These are phyloP conservation scores for Portunus trituberculatus DNA, from an alignment of 1,140 invertebrate genomes.

Conservation along the genomic window DNA sequence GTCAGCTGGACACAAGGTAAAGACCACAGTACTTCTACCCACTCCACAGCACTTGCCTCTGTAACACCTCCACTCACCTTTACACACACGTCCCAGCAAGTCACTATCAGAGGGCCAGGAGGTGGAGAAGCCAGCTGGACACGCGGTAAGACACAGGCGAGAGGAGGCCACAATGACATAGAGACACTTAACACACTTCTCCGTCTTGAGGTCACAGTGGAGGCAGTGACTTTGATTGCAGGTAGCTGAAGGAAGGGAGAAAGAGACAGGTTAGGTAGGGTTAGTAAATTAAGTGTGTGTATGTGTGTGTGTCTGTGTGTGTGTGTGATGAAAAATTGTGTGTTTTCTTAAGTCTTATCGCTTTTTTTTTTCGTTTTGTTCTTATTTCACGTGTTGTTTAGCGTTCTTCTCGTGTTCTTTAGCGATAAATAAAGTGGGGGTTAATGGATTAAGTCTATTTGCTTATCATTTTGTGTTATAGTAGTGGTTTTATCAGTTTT, in stretches of 20 bases:
- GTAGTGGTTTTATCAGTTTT: background rate
- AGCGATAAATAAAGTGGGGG: background rate
- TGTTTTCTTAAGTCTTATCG: background rate
- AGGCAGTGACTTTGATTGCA: conserved; percentile 63
- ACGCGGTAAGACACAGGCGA: conserved; percentile 46
- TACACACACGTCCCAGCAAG: conserved; percentile 65
- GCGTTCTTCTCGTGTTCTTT: too few relatives aligned
- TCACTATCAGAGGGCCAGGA: conserved; percentile 44
- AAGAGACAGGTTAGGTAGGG: background rate
- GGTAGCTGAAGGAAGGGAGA: conserved; percentile 28
- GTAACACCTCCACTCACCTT: conserved; percentile 34
- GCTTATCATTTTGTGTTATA: background rate
- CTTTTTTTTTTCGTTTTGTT: background rate
- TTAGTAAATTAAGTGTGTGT: background rate
- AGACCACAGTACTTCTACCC: background rate
- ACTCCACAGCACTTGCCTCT: background rate
- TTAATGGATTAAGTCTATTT: background rate
- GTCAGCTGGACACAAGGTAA: too few relatives aligned
- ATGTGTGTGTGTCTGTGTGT: background rate
- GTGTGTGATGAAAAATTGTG: background rate
- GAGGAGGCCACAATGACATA: conserved; percentile 63
- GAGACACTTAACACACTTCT: conserved; percentile 65
- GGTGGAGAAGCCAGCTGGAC: conserved; percentile 57
- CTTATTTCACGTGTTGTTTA: too few relatives aligned
- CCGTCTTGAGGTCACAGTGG: conserved; percentile 58